Evolutionary conservation across 1,140 invertebrate genomes (phyloP).

Genomic region (Teleogryllus occipitalis): DNA sequence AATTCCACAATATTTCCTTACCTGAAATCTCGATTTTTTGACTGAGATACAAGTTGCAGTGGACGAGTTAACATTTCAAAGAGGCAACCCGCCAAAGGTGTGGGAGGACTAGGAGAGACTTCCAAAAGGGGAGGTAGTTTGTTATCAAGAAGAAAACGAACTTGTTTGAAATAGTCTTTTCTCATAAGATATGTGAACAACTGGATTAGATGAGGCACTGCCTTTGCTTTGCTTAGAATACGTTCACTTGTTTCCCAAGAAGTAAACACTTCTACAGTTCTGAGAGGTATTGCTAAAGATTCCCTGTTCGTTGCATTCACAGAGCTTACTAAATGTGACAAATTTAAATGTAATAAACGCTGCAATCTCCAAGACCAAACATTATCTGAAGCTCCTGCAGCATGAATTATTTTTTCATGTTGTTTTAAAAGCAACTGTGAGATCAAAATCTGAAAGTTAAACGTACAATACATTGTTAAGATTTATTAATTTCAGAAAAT

Average conservation of each 20-base stretch:
- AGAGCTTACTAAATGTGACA: slow-evolving; percentile 19
- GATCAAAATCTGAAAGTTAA: slow-evolving; percentile 41
- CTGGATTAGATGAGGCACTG: slow-evolving; percentile 28
- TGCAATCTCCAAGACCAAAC: slow-evolving; percentile 49
- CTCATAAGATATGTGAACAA: slow-evolving; percentile 28
- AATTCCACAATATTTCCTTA: background rate
- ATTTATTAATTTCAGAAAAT: background rate
- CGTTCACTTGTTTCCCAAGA: slow-evolving; percentile 43
- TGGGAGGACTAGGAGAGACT: slow-evolving; percentile 57
- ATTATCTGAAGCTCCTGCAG: slow-evolving; percentile 32
- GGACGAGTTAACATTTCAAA: slow-evolving; percentile 69
- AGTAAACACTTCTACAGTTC: slow-evolving; percentile 72
- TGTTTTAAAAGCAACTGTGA: slow-evolving; percentile 50
- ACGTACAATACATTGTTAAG: no score
- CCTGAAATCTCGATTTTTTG: slow-evolving; percentile 16
- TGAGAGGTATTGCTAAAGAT: slow-evolving; percentile 62
- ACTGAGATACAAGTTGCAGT: slow-evolving; percentile 40
- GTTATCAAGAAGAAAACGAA: slow-evolving; percentile 59
- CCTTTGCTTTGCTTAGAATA: slow-evolving; percentile 35
- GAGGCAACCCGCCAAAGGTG: slow-evolving; percentile 61
- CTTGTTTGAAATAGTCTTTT: slow-evolving; percentile 60
- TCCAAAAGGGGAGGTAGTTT: slow-evolving; percentile 64
- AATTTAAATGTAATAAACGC: slow-evolving; percentile 44
- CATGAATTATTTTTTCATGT: slow-evolving; percentile 44
- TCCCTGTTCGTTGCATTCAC: slow-evolving; percentile 34